These are phyloP conservation scores for Cricetomys ansorgei DNA, from an alignment of 2,113 vertebrate genomes.

Conservation along the genomic window DNA sequence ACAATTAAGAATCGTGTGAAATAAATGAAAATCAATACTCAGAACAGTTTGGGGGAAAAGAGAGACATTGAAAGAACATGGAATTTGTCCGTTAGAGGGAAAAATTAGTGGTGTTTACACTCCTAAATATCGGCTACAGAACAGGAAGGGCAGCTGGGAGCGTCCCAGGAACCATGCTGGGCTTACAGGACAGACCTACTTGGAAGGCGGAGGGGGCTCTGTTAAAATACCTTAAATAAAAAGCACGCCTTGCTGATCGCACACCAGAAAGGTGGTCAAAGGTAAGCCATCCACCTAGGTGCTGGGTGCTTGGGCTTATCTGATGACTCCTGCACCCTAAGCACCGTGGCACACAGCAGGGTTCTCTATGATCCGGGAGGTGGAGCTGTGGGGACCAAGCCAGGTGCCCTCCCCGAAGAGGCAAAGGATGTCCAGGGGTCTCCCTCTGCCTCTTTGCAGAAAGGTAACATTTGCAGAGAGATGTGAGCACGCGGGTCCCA, in stretches of 20 bases:
- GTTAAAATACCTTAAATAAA: slow-evolving; percentile 60
- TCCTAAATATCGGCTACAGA: slow-evolving; percentile 77
- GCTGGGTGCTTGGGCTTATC: neutral
- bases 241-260: slow-evolving; percentile 45
- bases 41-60: slow-evolving; percentile 82
- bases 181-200: slow-evolving; percentile 18
- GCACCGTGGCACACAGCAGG: neutral
- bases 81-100: slow-evolving; percentile 83
- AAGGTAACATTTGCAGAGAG: slow-evolving; percentile 6
- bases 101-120: slow-evolving; percentile 79
- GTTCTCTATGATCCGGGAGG: neutral
- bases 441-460: slow-evolving; percentile 51
- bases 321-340: slow-evolving; percentile 24
- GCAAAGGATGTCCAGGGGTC: neutral
- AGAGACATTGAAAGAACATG: slow-evolving; percentile 84
- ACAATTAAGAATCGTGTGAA: slow-evolving; percentile 89
- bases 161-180: slow-evolving; percentile 31
- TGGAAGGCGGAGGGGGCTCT: slow-evolving; percentile 64
- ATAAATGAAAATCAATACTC: slow-evolving; percentile 90
- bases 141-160: slow-evolving; percentile 68
- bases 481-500: neutral
- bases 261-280: neutral
- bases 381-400: too few relatives aligned
- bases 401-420: neutral
- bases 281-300: neutral